These are phyloP conservation scores for Acronicta psi DNA, from an alignment of 2,888 invertebrate species.

Conservation along the genomic window DNA sequence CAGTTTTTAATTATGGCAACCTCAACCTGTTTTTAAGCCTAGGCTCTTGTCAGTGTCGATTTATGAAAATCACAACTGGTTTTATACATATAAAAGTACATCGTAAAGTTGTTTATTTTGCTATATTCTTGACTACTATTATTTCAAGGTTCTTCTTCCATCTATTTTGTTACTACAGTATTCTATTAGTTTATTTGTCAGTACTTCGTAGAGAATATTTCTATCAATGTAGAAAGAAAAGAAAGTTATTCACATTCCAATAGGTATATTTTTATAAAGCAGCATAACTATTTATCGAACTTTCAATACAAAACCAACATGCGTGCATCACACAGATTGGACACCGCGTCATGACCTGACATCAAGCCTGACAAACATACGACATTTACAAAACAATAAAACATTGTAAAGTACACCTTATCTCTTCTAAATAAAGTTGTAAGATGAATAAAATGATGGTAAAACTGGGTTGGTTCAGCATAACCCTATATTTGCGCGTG, in stretches of 20 bases:
- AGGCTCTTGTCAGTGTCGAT: too few species aligned
- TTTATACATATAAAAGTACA: too few species aligned
- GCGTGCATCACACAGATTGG: conserved; percentile 51
- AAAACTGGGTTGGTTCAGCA: conserved; percentile 34
- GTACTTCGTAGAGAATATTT: too few species aligned
- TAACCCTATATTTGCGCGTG: conserved; percentile 62
- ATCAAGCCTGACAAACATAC: conserved; percentile 34
- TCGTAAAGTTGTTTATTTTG: too few species aligned
- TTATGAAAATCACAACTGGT: too few species aligned
- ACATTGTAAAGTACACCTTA: conserved; percentile 28
- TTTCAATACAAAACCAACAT: conserved; percentile 65
- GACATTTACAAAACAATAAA: background rate
- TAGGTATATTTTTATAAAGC: background rate
- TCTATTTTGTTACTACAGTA: too few species aligned
- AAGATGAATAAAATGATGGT: background rate
- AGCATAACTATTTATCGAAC: conserved; percentile 33
- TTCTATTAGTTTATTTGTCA: too few species aligned
- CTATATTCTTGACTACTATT: too few species aligned
- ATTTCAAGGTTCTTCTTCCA: too few species aligned
- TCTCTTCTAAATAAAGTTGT: background rate
- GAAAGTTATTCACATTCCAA: background rate
- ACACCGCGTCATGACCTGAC: conserved; percentile 53
- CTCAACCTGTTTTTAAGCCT: too few species aligned
- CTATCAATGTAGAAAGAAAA: background rate
- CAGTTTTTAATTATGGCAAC: too few species aligned